Percentiles rank a stretch among this genome's conserved stretches.
phyloP scores from a whole-genome alignment of 2,113 vertebrate genomes.

The Hemibates koningsi region DNA sequence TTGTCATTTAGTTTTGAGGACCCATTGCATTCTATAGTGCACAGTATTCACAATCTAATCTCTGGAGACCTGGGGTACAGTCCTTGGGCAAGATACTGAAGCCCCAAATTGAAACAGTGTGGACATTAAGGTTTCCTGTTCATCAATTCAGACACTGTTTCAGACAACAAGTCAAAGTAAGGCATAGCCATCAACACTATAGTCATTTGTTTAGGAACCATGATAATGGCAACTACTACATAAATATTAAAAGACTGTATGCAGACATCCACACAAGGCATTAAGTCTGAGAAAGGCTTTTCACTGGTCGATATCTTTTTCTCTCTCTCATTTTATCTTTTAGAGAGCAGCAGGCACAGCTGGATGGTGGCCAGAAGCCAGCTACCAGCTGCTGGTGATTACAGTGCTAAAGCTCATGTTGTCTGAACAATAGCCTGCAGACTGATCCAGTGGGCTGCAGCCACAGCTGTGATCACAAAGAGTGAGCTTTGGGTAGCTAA shows the following conservation, averaged over 20 bases:
- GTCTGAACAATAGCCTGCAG: constrained; percentile 19
- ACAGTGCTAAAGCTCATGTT: not conserved
- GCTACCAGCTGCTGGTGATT: constrained; percentile 6
- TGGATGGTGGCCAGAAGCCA: not conserved
- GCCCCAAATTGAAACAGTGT: not conserved
- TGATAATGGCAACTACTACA: not conserved
- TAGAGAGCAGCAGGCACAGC: not conserved
- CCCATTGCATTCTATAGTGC: not conserved
- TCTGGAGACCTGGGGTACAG: not conserved
- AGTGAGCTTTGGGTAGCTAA: not conserved
- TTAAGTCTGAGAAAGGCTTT: not conserved
- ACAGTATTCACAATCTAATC: not conserved
- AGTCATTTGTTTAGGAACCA: not conserved
- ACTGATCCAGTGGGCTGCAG: constrained; percentile 5
- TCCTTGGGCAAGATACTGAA: not conserved
- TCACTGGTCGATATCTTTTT: not conserved
- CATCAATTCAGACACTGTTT: not conserved
- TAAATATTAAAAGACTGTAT: not conserved
- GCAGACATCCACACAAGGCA: not conserved
- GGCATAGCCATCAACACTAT: not conserved
- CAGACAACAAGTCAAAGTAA: not conserved
- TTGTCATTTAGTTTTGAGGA: not conserved
- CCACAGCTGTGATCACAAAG: constrained; percentile 1
- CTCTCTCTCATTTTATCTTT: not conserved
- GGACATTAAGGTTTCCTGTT: not conserved